Conservation (phyloP, 2,888 invertebrate species). For the Tromatobia lineatoria region DNA sequence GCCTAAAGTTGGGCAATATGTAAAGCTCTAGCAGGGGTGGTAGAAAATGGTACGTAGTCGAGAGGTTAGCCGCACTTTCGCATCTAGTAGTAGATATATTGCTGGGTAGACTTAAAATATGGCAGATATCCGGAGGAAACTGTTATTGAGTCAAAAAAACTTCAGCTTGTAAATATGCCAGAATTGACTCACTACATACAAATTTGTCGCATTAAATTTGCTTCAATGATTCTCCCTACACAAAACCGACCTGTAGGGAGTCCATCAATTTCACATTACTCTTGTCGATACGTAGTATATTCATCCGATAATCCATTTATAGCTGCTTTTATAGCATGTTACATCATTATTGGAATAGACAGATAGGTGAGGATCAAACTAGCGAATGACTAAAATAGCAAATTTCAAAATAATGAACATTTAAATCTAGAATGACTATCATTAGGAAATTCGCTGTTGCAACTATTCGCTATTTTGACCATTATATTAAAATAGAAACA, state of each 20-base stretch:
- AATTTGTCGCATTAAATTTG: constrained; percentile 3
- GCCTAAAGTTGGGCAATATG: background rate
- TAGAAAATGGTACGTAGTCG: background rate
- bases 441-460: too few species aligned
- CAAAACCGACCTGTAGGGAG: background rate
- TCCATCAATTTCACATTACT: constrained; percentile 22
- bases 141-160: constrained; percentile 5
- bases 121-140: too few species aligned
- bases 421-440: too few species aligned
- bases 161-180: background rate
- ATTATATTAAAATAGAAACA: too few species aligned
- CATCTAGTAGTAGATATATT: constrained; percentile 1
- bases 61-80: background rate
- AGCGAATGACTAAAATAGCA: too few species aligned
- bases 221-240: background rate
- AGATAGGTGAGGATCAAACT: too few species aligned
- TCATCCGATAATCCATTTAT: constrained; percentile 22
- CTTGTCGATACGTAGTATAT: constrained; percentile 4
- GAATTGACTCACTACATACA: constrained; percentile 2
- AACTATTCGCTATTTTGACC: too few species aligned
- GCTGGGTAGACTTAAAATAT: background rate
- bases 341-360: constrained; percentile 4
- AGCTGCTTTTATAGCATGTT: constrained; percentile 18
- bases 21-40: background rate
- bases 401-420: too few species aligned